A percentile compares a stretch with the other conserved stretches of the same genome.
Evolutionary conservation across 1,140 invertebrate species (phyloP).

Genomic region (Protaetia brevitarsis): DNA sequence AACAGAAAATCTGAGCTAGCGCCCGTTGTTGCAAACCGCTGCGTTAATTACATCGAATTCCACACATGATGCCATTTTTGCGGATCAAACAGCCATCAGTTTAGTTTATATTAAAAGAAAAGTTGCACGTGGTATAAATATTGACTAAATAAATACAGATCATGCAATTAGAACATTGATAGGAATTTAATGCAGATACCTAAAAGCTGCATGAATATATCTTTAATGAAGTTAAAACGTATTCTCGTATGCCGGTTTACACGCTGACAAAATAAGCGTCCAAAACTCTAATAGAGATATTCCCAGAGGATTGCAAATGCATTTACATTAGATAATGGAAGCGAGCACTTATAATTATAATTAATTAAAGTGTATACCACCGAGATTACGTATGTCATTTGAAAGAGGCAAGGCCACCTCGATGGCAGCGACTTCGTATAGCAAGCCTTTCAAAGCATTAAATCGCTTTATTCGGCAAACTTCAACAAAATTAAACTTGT

Average conservation of each 20-base stretch:
- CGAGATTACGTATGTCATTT: not conserved
- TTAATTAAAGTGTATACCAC: not conserved
- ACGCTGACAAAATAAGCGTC: not conserved
- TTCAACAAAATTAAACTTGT: too few species aligned
- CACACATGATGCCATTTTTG: too few species aligned
- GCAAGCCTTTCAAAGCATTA: too few species aligned
- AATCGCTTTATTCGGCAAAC: too few species aligned
- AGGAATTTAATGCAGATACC: too few species aligned
- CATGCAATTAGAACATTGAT: too few species aligned
- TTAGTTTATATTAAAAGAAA: too few species aligned
- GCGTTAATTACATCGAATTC: not conserved
- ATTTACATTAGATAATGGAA: conserved; percentile 22
- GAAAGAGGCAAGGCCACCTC: not conserved
- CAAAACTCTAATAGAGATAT: not conserved
- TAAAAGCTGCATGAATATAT: too few species aligned
- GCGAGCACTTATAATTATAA: conserved; percentile 15
- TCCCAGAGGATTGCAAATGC: not conserved
- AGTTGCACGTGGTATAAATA: too few species aligned
- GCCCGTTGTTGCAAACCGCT: not conserved
- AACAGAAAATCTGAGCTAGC: not conserved
- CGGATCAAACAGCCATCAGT: too few species aligned
- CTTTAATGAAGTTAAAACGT: not conserved
- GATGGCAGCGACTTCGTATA: too few species aligned
- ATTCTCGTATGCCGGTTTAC: not conserved
- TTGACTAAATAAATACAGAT: too few species aligned